Base-by-base conservation (phyloP, 2,888 invertebrate genomes). In the Altica lythri region DNA sequence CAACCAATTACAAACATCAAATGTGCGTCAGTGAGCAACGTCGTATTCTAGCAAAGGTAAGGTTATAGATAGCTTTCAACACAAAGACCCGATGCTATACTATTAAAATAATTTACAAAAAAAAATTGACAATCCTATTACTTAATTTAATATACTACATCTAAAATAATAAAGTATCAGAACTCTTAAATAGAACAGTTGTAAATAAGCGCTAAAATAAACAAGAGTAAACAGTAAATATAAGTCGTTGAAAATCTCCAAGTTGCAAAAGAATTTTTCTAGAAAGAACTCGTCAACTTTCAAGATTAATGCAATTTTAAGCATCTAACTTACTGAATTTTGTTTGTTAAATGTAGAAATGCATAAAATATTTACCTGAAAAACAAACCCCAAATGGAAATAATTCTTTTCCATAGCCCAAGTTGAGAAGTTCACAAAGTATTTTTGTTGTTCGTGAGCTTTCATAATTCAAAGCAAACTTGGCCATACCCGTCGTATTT, bases 381-480 rank as follows among this genome's bases (percentile, higher is more conserved):
- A 51, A 51, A 51, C 51, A 51, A 44, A 51, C 44, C 45, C 45
- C 45, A 32, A 45, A 49, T 49, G 38, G 40, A 49, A 48, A 49
- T 48, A 48, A 40, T 49, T 30, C 49, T 49, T 40, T 49, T 10
- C 9, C 22, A 30, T 32, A 18, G 48, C 49, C 16, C 9, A 16
- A 40, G 27, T 34, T 14, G 30, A 17, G 19, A 43, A 48, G 35
- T 43, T 50, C 30, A 27, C 32, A 19, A 45, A 55, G 30, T 35
- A 50, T 50, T 53, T 53, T 52, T 55, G 49, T 50, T 50, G 40
- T 40, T 50, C 38, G 30, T 38, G 22, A 42, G 40, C 55, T 50
- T 55, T 50, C 50, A 55, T 55, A 50, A 55, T 55, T 50, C 55
- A 50, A 32, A 17, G 30, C 14, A 16, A 40, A 46, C 42, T 45